These are phyloP conservation scores for Empis livida DNA, from an alignment of 2,888 invertebrate genomes.

Conservation along the genomic window DNA sequence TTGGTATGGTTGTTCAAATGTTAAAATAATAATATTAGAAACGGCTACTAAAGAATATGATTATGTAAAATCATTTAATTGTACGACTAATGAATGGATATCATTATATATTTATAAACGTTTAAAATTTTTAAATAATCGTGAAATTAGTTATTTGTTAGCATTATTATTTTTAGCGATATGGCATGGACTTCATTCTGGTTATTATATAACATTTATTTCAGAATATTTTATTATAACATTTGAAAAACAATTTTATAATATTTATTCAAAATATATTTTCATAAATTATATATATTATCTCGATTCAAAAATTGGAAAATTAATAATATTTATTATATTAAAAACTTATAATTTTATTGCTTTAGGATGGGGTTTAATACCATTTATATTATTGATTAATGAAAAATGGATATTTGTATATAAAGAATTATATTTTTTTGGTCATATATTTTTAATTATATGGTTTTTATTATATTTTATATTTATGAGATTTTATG, in stretches of 20 bases:
- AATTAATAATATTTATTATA: conserved; percentile 41
- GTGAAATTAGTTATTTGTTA: conserved; percentile 63
- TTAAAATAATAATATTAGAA: conserved; percentile 70
- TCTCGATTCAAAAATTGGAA: conserved; percentile 14
- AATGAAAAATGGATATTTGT: conserved; percentile 54
- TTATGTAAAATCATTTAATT: conserved; percentile 85
- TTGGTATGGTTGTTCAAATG: conserved; percentile 91
- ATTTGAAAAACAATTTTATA: conserved; percentile 58
- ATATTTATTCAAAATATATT: background rate
- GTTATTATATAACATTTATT: conserved; percentile 86
- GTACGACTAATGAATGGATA: conserved; percentile 91
- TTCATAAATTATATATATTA: too few relatives aligned
- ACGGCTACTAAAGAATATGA: conserved; percentile 71
- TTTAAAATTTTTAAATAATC: conserved; percentile 77
- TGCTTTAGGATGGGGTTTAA: conserved; percentile 72
- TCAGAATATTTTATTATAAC: conserved; percentile 82
- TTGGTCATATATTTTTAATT: conserved; percentile 55
- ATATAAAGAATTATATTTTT: conserved; percentile 50
- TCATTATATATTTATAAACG: conserved; percentile 90
- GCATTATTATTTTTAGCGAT: conserved; percentile 79
- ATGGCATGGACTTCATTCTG: conserved; percentile 93
- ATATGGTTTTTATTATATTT: conserved; percentile 39
- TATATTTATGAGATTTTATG: background rate
- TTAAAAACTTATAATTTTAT: conserved; percentile 61
- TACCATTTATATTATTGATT: conserved; percentile 60